phyloP scores from a whole-genome alignment of 1,140 invertebrate species.

The Drosophila yakuba region DNA sequence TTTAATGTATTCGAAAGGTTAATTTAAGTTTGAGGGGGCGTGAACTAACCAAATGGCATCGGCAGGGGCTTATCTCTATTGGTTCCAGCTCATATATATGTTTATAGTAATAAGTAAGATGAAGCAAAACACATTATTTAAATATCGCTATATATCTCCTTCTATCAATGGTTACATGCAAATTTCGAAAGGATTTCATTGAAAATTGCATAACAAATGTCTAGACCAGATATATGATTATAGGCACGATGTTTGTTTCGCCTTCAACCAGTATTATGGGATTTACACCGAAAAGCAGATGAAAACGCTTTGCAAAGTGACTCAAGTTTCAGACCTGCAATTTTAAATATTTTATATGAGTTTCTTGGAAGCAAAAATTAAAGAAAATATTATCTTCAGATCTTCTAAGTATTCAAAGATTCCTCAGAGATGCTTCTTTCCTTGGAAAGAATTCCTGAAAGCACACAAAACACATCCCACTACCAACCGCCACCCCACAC shows the following conservation, averaged over 20 bases:
- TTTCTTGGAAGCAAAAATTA: conserved; percentile 5
- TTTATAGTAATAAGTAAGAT: too few relatives aligned
- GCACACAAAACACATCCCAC: background rate
- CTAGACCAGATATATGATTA: too few relatives aligned
- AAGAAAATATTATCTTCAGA: conserved; percentile 2
- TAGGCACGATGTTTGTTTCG: too few relatives aligned
- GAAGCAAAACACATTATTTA: too few relatives aligned
- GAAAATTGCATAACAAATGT: too few relatives aligned
- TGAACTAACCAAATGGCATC: background rate
- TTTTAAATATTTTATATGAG: background rate
- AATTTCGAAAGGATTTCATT: too few relatives aligned
- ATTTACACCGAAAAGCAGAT: too few relatives aligned
- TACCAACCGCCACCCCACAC: conserved; percentile 9
- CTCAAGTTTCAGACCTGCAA: background rate
- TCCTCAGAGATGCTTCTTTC: conserved; percentile 7
- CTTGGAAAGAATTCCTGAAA: background rate
- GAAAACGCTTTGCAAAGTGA: too few relatives aligned
- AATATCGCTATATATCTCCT: too few relatives aligned
- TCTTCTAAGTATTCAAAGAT: conserved; percentile 20
- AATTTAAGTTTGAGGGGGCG: conserved; percentile 4
- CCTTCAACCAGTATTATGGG: too few relatives aligned
- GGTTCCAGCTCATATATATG: background rate
- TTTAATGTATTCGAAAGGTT: conserved; percentile 7
- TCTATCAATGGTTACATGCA: too few relatives aligned
- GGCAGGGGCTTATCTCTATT: background rate